Conservation (phyloP, 2,113 vertebrate species). For the Gulo gulo region DNA sequence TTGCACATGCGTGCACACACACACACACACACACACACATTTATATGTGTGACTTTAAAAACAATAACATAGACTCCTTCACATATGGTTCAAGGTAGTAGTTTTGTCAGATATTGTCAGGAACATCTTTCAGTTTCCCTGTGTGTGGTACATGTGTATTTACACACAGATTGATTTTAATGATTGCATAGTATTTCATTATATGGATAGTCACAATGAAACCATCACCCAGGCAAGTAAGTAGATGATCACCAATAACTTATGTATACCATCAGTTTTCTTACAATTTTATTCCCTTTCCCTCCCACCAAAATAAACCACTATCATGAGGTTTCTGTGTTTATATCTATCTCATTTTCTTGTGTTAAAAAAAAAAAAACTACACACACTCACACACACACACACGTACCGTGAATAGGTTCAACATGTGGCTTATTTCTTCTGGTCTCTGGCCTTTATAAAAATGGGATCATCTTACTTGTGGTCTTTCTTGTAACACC, state of each 20-base stretch:
- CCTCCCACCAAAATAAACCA: neutral
- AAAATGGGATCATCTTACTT: neutral
- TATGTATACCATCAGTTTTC: accelerated
- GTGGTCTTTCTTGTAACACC: neutral
- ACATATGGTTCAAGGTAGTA: neutral
- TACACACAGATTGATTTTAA: neutral
- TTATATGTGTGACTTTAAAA: neutral
- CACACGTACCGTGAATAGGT: accelerated
- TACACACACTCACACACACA: accelerated
- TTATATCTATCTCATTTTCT: neutral
- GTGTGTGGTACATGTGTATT: neutral
- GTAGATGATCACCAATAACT: too few relatives aligned
- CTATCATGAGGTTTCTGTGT: neutral
- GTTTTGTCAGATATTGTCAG: neutral
- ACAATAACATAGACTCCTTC: neutral
- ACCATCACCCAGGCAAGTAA: neutral
- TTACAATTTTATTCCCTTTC: neutral
- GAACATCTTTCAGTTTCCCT: neutral
- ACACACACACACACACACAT: neutral
- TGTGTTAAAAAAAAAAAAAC: neutral
- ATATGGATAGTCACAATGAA: neutral
- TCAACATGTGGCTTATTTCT: neutral
- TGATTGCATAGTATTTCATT: neutral
- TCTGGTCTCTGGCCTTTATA: neutral
- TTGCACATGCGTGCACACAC: neutral